Percentiles rank a stretch among this genome's conserved stretches.
These are phyloP conservation scores for Sycophaga agraensis DNA, from an alignment of 1,140 invertebrate species.

Conservation along the genomic window DNA sequence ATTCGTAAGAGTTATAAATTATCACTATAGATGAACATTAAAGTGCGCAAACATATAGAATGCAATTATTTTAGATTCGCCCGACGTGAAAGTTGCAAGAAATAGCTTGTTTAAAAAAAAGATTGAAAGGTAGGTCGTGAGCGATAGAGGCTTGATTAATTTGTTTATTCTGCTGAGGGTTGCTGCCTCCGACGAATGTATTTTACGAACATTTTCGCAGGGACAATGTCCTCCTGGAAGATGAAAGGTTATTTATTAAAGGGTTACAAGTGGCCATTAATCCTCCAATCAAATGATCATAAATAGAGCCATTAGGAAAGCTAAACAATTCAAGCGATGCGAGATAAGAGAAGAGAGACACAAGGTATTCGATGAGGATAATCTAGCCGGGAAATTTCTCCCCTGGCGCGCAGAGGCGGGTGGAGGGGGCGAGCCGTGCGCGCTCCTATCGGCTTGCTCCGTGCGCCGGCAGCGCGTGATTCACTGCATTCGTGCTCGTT, in stretches of 20 bases:
- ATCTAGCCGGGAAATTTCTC: not conserved
- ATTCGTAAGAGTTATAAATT: too few species aligned
- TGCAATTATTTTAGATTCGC: too few species aligned
- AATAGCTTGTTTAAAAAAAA: too few species aligned
- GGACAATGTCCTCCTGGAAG: not conserved
- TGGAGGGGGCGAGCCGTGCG: too few species aligned
- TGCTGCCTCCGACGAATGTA: too few species aligned
- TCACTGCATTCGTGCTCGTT: slow-evolving; percentile 14
- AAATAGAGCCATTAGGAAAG: not conserved
- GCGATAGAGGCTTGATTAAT: too few species aligned
- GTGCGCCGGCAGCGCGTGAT: not conserved
- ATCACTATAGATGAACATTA: too few species aligned
- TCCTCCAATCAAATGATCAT: not conserved
- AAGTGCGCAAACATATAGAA: too few species aligned
- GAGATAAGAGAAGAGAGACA: slow-evolving; percentile 1
- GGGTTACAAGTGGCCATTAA: not conserved
- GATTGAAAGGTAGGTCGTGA: too few species aligned
- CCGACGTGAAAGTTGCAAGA: too few species aligned
- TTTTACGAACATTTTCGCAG: too few species aligned
- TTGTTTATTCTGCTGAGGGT: too few species aligned
- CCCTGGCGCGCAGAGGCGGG: not conserved
- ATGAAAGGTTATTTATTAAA: not conserved
- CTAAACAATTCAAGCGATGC: not conserved
- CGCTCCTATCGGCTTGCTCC: not conserved
- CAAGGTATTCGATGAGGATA: not conserved